Base-by-base conservation (phyloP, 2,113 vertebrate species). In the Zosterops japonicus region DNA sequence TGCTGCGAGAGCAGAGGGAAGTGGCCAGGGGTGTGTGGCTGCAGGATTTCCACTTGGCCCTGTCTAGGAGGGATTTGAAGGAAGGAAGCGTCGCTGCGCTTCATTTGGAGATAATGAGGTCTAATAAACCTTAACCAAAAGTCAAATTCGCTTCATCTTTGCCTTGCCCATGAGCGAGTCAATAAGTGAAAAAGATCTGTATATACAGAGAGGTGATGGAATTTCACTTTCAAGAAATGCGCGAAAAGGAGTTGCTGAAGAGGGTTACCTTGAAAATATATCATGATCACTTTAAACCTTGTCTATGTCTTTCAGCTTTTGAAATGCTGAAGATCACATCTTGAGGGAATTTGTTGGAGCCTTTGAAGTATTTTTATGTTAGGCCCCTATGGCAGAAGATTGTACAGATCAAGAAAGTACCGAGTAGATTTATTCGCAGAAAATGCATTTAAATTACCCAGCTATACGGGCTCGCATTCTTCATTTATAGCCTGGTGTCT, bases 301-400 rank as follows among this genome's bases (percentile, higher is more conserved):
- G 95, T 92, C 95, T 95, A 18, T 86, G 87, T 94, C 94, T 95
- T 93, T 95, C 93, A 84, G 94, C 96, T 93, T 95, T 96, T 96
- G 96, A 97, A 96, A 96, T 93, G 90, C 88, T 94, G 91, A 95
- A 95, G 95, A 96, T 94, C 94, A 93, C 95, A 96, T 97, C 96
- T 97, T 97, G 96, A 97, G 96, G 96, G 94, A 97, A 96, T 96
- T 95, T 96, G 93, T 86, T 95, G 74, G 91, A 95, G 90, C 90
- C 95, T 96, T 97, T 96, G 95, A 97, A 97, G 96, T 96, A 92
- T 94, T 95, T 96, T 96, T 96, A 93, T 87, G 92, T 95, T 94
- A 94, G 90, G 83, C 88, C 92, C 93, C 96, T 86, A 95, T 94
- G 89, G 91, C 96, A 96, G 95, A 95, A 96, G 93, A 96, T 93